Conservation (phyloP, 2,113 vertebrate species). For the Menidia beryllina region DNA sequence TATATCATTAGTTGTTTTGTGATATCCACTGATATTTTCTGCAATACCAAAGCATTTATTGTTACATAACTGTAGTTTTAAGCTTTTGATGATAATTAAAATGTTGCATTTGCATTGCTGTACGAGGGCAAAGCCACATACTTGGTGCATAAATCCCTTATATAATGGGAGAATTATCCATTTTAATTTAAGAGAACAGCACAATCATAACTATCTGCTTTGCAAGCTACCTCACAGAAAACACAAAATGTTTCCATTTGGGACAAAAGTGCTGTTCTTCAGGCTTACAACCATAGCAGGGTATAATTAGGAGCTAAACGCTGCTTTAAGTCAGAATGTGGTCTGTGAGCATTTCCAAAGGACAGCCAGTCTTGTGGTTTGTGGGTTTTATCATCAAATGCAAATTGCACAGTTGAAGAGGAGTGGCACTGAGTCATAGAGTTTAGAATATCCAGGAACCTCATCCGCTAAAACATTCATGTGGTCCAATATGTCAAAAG, state of each 20-base stretch:
- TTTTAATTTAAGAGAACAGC: constrained; percentile 60
- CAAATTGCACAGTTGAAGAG: constrained; percentile 84
- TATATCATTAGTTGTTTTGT: constrained; percentile 27
- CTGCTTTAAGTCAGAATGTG: constrained; percentile 84
- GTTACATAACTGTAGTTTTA: constrained; percentile 59
- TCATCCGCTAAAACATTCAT: constrained; percentile 80
- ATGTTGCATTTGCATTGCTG: constrained; percentile 36
- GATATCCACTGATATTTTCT: constrained; percentile 59
- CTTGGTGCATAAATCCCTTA: constrained; percentile 57
- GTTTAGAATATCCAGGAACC: constrained; percentile 82
- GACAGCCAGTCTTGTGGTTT: constrained; percentile 85
- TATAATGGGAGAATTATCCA: constrained; percentile 52
- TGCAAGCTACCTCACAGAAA: constrained; percentile 51
- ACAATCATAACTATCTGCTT: constrained; percentile 37
- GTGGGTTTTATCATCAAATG: constrained; percentile 87
- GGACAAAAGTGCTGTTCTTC: constrained; percentile 77
- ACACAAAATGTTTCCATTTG: constrained; percentile 83
- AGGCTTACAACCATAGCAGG: constrained; percentile 73
- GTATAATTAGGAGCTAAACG: constrained; percentile 86
- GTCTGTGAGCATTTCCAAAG: constrained; percentile 83
- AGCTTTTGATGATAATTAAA: constrained; percentile 72
- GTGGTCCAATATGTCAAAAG: constrained; percentile 79
- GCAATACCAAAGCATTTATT: constrained; percentile 39
- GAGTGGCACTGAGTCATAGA: constrained; percentile 82
- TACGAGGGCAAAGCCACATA: constrained; percentile 14